Percentiles rank a stretch among this genome's conserved stretches.
phyloP scores from a whole-genome alignment of 37 sponge, comb jelly and placozoan genomes.

The Geodia barretti region DNA sequence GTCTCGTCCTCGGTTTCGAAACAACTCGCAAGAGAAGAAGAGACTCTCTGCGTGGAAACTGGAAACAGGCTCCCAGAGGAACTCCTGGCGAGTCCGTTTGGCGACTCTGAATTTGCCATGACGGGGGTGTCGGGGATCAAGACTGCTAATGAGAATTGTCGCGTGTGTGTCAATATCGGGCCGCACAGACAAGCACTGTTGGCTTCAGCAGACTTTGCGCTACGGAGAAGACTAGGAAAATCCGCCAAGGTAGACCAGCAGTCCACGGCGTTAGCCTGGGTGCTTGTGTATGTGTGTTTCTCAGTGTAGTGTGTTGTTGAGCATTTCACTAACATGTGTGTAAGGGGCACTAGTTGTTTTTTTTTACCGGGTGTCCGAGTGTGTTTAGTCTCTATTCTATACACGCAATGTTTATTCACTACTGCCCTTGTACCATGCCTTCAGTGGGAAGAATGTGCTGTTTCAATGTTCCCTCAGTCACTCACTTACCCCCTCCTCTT shows the following conservation, averaged over 20 bases:
- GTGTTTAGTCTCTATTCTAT: too few relatives aligned
- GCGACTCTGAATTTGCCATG: neutral
- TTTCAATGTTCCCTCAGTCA: too few relatives aligned
- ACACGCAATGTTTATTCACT: too few relatives aligned
- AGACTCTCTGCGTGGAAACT: neutral
- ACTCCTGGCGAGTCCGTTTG: constrained; percentile 18
- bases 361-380: too few relatives aligned
- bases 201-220: constrained; percentile 40
- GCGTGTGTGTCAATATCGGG: constrained; percentile 1
- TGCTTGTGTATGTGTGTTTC: too few relatives aligned
- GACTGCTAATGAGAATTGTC: neutral
- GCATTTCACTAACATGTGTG: too few relatives aligned
- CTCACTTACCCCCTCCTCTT: neutral
- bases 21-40: neutral
- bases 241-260: neutral
- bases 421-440: too few relatives aligned
- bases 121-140: constrained; percentile 6
- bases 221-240: constrained; percentile 50
- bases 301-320: too few relatives aligned
- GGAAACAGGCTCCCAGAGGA: neutral
- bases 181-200: constrained; percentile 51
- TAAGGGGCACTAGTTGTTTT: too few relatives aligned
- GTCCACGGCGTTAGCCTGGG: too few relatives aligned
- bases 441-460: too few relatives aligned
- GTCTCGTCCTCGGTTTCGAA: neutral